These are phyloP conservation scores for Acridotheres tristis DNA, from an alignment of 2,797 vertebrate species.

Conservation along the genomic window DNA sequence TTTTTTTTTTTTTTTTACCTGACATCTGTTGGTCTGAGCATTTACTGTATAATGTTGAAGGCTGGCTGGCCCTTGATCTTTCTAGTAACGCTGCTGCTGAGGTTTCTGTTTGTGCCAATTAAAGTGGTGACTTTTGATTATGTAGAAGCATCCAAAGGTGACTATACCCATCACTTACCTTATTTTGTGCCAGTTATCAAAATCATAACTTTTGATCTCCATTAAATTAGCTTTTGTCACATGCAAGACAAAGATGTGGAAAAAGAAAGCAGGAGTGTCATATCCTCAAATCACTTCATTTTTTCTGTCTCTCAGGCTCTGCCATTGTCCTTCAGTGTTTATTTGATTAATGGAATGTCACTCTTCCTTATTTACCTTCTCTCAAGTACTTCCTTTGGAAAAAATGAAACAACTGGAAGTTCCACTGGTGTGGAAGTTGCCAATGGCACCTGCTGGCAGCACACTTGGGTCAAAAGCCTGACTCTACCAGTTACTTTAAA, in stretches of 20 bases:
- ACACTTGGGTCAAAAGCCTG: neutral
- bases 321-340: neutral
- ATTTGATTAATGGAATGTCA: neutral
- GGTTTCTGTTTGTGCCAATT: neutral
- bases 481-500: neutral
- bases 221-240: neutral
- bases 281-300: neutral
- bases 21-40: neutral
- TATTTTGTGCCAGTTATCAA: neutral
- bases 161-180: neutral
- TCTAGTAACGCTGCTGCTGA: neutral
- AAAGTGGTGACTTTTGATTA: neutral
- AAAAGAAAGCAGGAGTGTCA: neutral
- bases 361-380: neutral
- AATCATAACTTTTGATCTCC: neutral
- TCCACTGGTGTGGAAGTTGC: neutral
- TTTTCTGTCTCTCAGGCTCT: neutral
- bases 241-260: neutral
- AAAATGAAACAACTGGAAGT: neutral
- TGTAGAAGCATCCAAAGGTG: neutral
- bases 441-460: neutral
- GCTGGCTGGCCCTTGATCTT: neutral
- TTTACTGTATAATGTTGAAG: neutral
- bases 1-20: neutral
- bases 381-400: neutral